Evolutionary conservation across 2,797 vertebrate species (phyloP).

Genomic region (Trematomus bernacchii): DNA sequence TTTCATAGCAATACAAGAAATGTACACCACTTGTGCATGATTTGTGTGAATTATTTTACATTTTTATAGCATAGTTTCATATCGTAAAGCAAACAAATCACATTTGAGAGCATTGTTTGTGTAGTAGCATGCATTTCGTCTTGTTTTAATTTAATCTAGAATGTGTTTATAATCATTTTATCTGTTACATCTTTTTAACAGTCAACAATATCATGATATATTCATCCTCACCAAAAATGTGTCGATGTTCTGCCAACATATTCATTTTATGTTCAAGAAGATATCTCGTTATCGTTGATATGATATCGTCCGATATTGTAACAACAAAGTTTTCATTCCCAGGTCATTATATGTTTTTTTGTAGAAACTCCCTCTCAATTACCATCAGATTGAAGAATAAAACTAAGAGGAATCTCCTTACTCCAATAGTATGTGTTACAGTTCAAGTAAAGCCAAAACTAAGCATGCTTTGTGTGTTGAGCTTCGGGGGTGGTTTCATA

Average conservation of each 20-base stretch:
- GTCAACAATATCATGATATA: not conserved
- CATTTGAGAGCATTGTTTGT: not conserved
- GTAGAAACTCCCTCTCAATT: not conserved
- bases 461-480: slow-evolving; percentile 10
- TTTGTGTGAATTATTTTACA: not conserved
- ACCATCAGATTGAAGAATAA: not conserved
- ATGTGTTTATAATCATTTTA: not conserved
- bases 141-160: not conserved
- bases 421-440: slow-evolving; percentile 18
- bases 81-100: not conserved
- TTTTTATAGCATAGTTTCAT: not conserved
- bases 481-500: slow-evolving; percentile 20
- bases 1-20: slow-evolving; percentile 9
- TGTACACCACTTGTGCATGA: not conserved
- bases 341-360: not conserved
- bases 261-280: not conserved
- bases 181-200: not conserved
- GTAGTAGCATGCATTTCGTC: slow-evolving; percentile 1
- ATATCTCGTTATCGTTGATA: not conserved
- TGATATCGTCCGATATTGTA: not conserved
- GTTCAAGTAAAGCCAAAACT: slow-evolving; percentile 19
- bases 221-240: not conserved
- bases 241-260: not conserved
- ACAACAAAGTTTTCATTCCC: not conserved
- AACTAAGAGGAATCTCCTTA: not conserved